Evolutionary conservation across 1,140 invertebrate species (phyloP).

Genomic region (Stenopsyche tienmushanensis): DNA sequence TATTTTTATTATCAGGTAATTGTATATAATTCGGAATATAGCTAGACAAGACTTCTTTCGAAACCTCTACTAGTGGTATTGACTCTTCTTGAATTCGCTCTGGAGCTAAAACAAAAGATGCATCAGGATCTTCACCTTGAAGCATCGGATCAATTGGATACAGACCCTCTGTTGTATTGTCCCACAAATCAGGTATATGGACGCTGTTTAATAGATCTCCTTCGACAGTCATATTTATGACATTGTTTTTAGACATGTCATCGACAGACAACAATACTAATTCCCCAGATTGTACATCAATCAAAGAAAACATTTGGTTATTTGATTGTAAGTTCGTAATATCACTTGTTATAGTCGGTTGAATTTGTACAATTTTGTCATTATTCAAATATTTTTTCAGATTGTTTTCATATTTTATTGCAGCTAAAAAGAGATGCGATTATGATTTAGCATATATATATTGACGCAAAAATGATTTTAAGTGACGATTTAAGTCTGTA

Average conservation of each 20-base stretch:
- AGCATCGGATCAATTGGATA: conserved; percentile 29
- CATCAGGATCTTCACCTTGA: background rate
- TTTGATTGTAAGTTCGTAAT: conserved; percentile 6
- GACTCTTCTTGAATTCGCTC: background rate
- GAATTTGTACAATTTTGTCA: background rate
- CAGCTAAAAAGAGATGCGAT: background rate
- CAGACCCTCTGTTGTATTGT: conserved; percentile 4
- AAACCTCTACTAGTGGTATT: conserved; percentile 3
- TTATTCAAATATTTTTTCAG: background rate
- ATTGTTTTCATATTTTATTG: background rate
- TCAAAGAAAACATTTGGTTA: conserved; percentile 36
- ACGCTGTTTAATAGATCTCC: conserved; percentile 31
- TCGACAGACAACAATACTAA: conserved; percentile 34
- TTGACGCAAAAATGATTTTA: background rate
- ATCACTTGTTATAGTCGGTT: background rate
- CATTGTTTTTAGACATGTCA: conserved; percentile 34
- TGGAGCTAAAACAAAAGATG: background rate
- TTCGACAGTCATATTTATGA: conserved; percentile 34
- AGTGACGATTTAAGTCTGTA: background rate
- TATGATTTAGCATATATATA: background rate
- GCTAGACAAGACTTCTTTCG: conserved; percentile 20
- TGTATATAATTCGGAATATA: conserved; percentile 23
- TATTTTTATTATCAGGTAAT: conserved; percentile 1
- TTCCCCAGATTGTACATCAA: conserved; percentile 40
- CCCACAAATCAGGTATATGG: conserved; percentile 33